Evolutionary conservation across 53 echinoderm and acorn worm species (phyloP).

Genomic region (Patiria pectinifera): DNA sequence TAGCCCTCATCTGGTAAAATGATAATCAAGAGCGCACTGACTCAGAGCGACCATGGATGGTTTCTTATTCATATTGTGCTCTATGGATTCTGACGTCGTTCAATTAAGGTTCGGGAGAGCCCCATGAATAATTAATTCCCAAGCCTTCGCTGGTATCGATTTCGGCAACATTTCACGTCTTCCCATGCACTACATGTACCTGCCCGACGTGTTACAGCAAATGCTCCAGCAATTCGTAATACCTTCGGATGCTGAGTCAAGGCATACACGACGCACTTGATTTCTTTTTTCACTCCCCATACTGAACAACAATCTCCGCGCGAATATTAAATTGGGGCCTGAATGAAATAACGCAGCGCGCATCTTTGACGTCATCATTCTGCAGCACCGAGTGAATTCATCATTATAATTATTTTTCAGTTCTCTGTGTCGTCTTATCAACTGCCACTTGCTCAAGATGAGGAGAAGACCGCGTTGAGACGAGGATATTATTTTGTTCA

Average conservation of each 20-base stretch:
- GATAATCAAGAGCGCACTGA: background rate
- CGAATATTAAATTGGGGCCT: slow-evolving; percentile 45
- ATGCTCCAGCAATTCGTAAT: background rate
- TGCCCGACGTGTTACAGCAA: background rate
- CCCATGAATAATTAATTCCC: slow-evolving; percentile 52
- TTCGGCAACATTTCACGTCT: background rate
- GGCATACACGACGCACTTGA: background rate
- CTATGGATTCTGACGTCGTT: background rate
- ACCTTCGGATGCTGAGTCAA: background rate
- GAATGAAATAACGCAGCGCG: slow-evolving; percentile 9
- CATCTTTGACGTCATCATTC: slow-evolving; percentile 38
- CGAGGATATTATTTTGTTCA: background rate
- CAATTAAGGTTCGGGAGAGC: background rate
- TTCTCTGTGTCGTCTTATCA: background rate
- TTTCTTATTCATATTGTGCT: slow-evolving; percentile 1
- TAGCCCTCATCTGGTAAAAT: slow-evolving; percentile 24
- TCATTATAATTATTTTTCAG: background rate
- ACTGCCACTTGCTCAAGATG: background rate
- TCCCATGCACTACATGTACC: background rate
- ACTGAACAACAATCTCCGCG: background rate
- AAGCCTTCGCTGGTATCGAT: slow-evolving; percentile 33
- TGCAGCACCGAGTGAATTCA: slow-evolving; percentile 26
- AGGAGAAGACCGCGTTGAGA: background rate
- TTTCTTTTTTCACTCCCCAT: background rate
- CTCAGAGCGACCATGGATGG: background rate